Conservation (phyloP, 1,140 invertebrate species). For the Ectropis grisescens region DNA sequence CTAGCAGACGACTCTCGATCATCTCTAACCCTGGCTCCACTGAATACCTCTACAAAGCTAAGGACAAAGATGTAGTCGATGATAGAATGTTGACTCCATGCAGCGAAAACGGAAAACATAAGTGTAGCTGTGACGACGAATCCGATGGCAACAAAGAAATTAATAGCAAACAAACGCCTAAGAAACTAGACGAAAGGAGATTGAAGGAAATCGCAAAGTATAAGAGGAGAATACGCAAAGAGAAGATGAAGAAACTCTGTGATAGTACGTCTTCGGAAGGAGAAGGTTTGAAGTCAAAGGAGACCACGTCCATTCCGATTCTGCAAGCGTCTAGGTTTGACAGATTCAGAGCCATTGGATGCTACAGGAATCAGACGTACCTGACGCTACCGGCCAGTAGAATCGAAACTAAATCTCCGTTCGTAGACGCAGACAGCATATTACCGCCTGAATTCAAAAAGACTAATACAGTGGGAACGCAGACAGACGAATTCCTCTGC, state of each 20-base stretch:
- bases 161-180: conserved; percentile 33
- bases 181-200: conserved; percentile 47
- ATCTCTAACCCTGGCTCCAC: conserved; percentile 22
- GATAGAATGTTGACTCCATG: conserved; percentile 79
- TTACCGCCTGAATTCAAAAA: conserved; percentile 41
- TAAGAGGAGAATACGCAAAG: conserved; percentile 54
- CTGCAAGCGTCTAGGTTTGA: conserved; percentile 64
- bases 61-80: conserved; percentile 63
- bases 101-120: conserved; percentile 79
- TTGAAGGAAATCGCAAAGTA: conserved; percentile 63
- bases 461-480: conserved; percentile 53
- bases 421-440: conserved; percentile 29
- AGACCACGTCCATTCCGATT: conserved; percentile 65
- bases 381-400: conserved; percentile 46
- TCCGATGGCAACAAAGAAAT: conserved; percentile 51
- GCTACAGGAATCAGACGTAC: conserved; percentile 59
- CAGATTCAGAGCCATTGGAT: conserved; percentile 53
- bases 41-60: conserved; percentile 17
- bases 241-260: conserved; percentile 50
- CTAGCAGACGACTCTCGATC: conserved; percentile 32
- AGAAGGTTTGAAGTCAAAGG: conserved; percentile 31
- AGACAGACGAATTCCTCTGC: conserved; percentile 54
- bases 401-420: conserved; percentile 40
- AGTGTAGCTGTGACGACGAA: conserved; percentile 75
- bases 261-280: conserved; percentile 56